Evolutionary conservation across 1,140 invertebrate genomes (phyloP).

Genomic region (Zaprionus inermis): DNA sequence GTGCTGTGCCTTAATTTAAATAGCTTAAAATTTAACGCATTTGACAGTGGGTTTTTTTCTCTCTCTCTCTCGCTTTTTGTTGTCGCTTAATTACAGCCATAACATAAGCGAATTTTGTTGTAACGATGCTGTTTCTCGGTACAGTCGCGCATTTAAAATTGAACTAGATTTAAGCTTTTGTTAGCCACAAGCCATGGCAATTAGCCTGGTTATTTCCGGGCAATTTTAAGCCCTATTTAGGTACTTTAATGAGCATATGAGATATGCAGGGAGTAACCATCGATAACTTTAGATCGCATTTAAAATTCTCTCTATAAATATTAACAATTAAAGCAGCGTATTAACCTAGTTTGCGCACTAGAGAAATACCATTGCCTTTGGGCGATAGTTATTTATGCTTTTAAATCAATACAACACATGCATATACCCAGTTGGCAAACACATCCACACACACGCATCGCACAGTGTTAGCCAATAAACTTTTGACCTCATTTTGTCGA

Average conservation of each 20-base stretch:
- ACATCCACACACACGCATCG: constrained; percentile 20
- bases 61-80: constrained; percentile 3
- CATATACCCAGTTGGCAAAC: not conserved
- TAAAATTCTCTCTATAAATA: not conserved
- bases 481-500: constrained; percentile 76
- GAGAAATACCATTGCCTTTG: not conserved
- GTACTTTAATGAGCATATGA: not conserved
- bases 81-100: constrained; percentile 30
- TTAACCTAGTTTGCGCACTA: constrained; percentile 2
- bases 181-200: constrained; percentile 33
- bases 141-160: constrained; percentile 30
- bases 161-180: constrained; percentile 54
- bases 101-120: constrained; percentile 23
- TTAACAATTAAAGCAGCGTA: not conserved
- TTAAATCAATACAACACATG: constrained; percentile 15
- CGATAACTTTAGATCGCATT: not conserved
- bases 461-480: constrained; percentile 73
- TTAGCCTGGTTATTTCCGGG: constrained; percentile 1
- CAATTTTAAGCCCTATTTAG: not conserved
- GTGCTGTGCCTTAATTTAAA: constrained; percentile 45
- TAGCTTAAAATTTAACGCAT: constrained; percentile 41
- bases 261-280: not conserved
- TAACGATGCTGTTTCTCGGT: constrained; percentile 1
- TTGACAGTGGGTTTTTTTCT: constrained; percentile 38
- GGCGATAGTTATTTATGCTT: not conserved